phyloP scores from a whole-genome alignment of 2,113 vertebrate species.

The Notothenia coriiceps region DNA sequence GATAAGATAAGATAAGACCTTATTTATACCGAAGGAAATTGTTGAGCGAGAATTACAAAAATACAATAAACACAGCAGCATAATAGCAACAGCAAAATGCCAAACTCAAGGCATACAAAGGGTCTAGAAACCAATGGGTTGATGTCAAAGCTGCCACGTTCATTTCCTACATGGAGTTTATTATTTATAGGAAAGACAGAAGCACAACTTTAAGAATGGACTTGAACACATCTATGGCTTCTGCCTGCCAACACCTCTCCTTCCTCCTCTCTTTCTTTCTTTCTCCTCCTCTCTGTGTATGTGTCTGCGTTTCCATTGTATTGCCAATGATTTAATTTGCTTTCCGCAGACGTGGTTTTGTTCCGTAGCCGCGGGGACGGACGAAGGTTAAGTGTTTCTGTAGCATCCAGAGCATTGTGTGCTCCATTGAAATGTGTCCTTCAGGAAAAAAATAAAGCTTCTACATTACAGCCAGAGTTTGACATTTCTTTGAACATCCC shows the following conservation, averaged over 20 bases:
- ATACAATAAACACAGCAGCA: too few relatives aligned
- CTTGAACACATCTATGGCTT: not conserved
- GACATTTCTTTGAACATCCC: slow-evolving; percentile 28
- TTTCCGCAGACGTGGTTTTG: slow-evolving; percentile 31
- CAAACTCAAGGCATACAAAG: too few relatives aligned
- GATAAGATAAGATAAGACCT: too few relatives aligned
- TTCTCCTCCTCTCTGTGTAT: not conserved
- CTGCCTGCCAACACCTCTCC: slow-evolving; percentile 13
- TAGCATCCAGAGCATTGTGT: slow-evolving; percentile 13
- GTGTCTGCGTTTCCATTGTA: slow-evolving; percentile 14
- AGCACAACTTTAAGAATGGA: too few relatives aligned
- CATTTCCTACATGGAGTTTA: too few relatives aligned
- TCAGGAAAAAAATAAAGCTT: slow-evolving; percentile 11
- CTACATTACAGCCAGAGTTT: slow-evolving; percentile 21
- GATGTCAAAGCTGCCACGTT: too few relatives aligned
- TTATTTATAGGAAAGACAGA: too few relatives aligned
- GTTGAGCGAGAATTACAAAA: too few relatives aligned
- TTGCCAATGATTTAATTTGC: slow-evolving; percentile 34
- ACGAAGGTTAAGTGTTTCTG: slow-evolving; percentile 14
- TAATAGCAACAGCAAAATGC: too few relatives aligned
- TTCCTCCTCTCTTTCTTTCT: not conserved
- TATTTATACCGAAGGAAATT: too few relatives aligned
- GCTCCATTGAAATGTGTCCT: slow-evolving; percentile 41
- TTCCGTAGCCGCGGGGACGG: slow-evolving; percentile 5
- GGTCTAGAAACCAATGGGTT: too few relatives aligned